A percentile compares a stretch with the other conserved stretches of the same genome.
phyloP scores from a whole-genome alignment of 2,113 vertebrate species.

The Chloebia gouldiae region DNA sequence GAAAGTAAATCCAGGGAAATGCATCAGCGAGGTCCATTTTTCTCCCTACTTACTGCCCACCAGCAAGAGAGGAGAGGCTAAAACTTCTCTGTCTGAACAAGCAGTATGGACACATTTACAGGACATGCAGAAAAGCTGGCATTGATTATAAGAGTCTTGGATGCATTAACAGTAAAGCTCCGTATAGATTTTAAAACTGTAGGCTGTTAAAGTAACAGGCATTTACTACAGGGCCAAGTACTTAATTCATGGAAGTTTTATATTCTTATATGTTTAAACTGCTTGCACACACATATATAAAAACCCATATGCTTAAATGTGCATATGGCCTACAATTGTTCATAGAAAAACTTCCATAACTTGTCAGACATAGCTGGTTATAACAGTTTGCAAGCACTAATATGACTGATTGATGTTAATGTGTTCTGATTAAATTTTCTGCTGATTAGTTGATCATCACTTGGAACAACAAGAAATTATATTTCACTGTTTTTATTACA shows the following conservation, averaged over 20 bases:
- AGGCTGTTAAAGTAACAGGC: background rate
- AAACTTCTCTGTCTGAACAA: background rate
- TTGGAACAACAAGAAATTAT: conserved; percentile 74
- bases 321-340: background rate
- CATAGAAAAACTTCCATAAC: background rate
- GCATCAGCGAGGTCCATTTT: background rate
- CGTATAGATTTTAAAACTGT: background rate
- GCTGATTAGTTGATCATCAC: conserved; percentile 70
- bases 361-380: conserved; percentile 32
- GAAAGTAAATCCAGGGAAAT: background rate
- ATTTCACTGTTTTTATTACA: conserved; percentile 62
- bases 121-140: background rate
- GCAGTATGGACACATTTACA: background rate
- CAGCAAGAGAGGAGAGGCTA: background rate
- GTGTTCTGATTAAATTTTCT: conserved; percentile 71
- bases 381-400: conserved; percentile 55
- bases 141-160: background rate
- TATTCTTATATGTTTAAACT: background rate
- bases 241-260: conserved; percentile 28
- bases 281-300: background rate
- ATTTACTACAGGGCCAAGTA: background rate
- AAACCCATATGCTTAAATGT: background rate
- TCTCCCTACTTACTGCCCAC: background rate
- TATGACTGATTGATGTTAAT: conserved; percentile 63
- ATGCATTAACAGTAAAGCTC: background rate